A percentile compares a stretch with the other conserved stretches of the same genome.
Evolutionary conservation across 1,140 invertebrate species (phyloP).

Genomic region (Lepidotrigona ventralis): DNA sequence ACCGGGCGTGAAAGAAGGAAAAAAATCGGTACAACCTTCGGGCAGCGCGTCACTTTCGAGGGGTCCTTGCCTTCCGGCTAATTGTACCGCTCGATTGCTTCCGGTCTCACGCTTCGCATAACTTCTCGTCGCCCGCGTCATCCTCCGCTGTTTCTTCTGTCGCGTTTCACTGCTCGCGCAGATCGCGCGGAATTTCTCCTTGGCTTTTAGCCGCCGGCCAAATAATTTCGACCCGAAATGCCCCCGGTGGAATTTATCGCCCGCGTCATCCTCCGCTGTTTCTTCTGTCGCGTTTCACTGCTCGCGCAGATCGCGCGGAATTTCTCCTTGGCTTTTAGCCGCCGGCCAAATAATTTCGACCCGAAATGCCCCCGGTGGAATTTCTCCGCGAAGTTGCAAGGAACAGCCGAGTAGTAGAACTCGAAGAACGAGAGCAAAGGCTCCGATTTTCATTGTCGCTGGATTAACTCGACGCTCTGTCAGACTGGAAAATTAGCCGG

Average conservation of each 20-base stretch:
- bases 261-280: slow-evolving; percentile 41
- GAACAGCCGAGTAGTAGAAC: neutral
- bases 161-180: slow-evolving; percentile 17
- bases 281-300: slow-evolving; percentile 29
- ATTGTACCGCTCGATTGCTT: slow-evolving; percentile 64
- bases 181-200: slow-evolving; percentile 51
- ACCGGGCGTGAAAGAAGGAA: neutral
- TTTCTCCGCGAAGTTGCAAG: slow-evolving; percentile 10
- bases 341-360: neutral
- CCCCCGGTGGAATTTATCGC: no score
- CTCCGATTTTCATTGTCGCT: slow-evolving; percentile 1
- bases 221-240: slow-evolving; percentile 15
- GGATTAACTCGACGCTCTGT: slow-evolving; percentile 5
- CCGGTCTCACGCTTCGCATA: slow-evolving; percentile 67
- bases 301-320: slow-evolving; percentile 49
- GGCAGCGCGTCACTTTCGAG: slow-evolving; percentile 49
- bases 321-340: slow-evolving; percentile 31
- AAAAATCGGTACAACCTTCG: slow-evolving; percentile 36
- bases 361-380: slow-evolving; percentile 17
- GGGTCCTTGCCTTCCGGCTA: slow-evolving; percentile 60
- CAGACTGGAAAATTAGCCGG: slow-evolving; percentile 23
- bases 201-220: slow-evolving; percentile 11
- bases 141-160: slow-evolving; percentile 38
- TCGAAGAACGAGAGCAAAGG: neutral
- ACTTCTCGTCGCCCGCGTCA: slow-evolving; percentile 50